Evolutionary conservation across 2,888 invertebrate genomes (phyloP), one percentile per base, ranked within the genome.

Genomic region (Torymus aiolomorphi): DNA sequence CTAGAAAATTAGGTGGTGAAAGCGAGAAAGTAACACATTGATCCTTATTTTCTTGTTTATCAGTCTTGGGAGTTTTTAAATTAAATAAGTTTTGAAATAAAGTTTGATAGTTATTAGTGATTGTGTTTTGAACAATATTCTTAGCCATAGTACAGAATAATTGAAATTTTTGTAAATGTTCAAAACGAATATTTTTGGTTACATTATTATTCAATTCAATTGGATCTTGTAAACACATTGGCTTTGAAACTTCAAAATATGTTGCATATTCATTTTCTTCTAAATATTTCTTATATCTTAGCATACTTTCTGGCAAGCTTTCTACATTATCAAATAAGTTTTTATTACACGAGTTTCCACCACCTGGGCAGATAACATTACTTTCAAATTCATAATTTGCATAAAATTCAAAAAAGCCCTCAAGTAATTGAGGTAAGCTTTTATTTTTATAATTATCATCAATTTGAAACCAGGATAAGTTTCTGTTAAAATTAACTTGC

Each of bases 371-470:
- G 14, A 95, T 92, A 0, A 95, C 90, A 42, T 91, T 85, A 0
- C 91, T 88, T 0, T 91, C 90, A 84, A 94, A 95, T 82, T 94
- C 91, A 84, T 94, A 95, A 2, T 87, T 86, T 0, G 91, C 85
- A 87, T 94, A 96, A 87, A 93, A 95, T 20, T 91, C 86, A 86
- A 95, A 96, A 89, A 96, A 96, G 0, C 93, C 93, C 1, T 90
- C 90, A 2, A 95, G 88, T 0, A 96, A 88, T n/a, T 93, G 91
- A 0, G 91, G 87, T 0, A 93, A 87, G 0, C 86, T 86, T 16
- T 91, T 87, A 14, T 85, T 83, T n/a, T 52, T 74, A n/a, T 87
- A 85, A 1, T 73, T 13, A 16, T 49, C 42, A 16, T 61, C n/a
- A 0, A 10, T 10, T 14, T 54, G 2, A 66, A 49, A 67, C 11